Evolutionary conservation across 2,113 vertebrate genomes (phyloP).

Genomic region (Pyrgilauda ruficollis): DNA sequence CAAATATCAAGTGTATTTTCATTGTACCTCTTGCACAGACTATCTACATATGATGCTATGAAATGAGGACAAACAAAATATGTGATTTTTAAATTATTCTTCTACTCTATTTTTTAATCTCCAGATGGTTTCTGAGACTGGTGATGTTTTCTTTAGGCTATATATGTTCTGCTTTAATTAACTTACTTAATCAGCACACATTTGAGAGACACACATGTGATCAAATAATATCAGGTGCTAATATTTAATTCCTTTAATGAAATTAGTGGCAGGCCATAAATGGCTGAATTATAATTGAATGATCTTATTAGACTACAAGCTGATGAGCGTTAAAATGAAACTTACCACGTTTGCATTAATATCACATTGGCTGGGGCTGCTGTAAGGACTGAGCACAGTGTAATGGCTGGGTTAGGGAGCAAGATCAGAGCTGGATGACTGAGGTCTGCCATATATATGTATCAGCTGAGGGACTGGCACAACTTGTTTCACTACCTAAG

Average conservation of each 20-base stretch:
- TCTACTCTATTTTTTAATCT: constrained; percentile 6
- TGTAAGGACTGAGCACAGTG: rapidly evolving
- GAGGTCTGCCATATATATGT: not conserved
- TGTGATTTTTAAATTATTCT: not conserved
- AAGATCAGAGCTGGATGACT: not conserved
- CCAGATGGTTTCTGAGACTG: not conserved
- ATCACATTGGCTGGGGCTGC: not conserved
- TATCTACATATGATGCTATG: not conserved
- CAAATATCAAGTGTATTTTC: constrained; percentile 21
- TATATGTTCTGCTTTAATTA: constrained; percentile 15
- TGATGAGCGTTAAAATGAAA: constrained; percentile 2
- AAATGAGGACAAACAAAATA: not conserved
- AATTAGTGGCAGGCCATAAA: not conserved
- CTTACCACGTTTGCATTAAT: not conserved
- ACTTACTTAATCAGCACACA: not conserved
- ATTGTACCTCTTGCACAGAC: not conserved
- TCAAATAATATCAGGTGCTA: not conserved
- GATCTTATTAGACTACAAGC: not conserved
- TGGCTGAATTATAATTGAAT: not conserved
- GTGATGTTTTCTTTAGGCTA: not conserved
- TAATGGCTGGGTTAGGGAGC: not conserved
- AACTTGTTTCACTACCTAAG: not conserved
- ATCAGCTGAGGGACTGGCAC: not conserved
- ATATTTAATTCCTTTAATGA: not conserved
- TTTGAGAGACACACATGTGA: not conserved